Base-by-base conservation (phyloP, 1,140 invertebrate genomes). In the Chrysoperla carnea region DNA sequence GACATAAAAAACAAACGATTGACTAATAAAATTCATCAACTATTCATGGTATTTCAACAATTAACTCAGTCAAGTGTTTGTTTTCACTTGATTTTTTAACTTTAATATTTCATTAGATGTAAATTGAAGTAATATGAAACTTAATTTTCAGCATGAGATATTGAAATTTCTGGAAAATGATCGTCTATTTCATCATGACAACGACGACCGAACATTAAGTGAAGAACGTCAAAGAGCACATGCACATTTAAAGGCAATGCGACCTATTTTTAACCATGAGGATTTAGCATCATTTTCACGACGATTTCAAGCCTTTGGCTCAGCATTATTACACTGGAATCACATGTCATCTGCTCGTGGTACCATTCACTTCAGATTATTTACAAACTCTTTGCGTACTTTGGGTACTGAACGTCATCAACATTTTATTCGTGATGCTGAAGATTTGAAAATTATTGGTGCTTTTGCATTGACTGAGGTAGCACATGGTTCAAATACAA, bases 401-500 rank as follows among this genome's bases (percentile, higher is more conserved):
- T 63, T 84, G 46, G 87, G 85, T 15, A 81, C 78, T 0, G 70
- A 81, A 36, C 64, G 75, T 39, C 86, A 91, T 59, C 51, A 38
- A 37, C 36, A 43, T 1, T 36, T 29, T 12, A 35, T 31, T 6
- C 29, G 36, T 12, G 15, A 23, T n/a, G 29, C 33, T 0, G 41
- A 42, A n/a, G 15, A 35, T 12, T 6, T 12, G 1, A 28, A 43
- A 29, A 37, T 38, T 37, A 2, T 27, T 12, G 15, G 28, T 5
- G 17, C 2, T 52, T 89, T 86, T 61, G 80, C 81, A 1, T 57
- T 91, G 1, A 90, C 86, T 1, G 87, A 91, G 62, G 69, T 90
- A 11, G 73, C 77, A 6, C 86, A 90, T 63, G 87, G 86, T 4
- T 85, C 81, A 14, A 90, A 91, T 56, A 81, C 82, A 6, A 78